Conservation (phyloP, 2,888 invertebrate genomes). For the Crematogaster levior region DNA sequence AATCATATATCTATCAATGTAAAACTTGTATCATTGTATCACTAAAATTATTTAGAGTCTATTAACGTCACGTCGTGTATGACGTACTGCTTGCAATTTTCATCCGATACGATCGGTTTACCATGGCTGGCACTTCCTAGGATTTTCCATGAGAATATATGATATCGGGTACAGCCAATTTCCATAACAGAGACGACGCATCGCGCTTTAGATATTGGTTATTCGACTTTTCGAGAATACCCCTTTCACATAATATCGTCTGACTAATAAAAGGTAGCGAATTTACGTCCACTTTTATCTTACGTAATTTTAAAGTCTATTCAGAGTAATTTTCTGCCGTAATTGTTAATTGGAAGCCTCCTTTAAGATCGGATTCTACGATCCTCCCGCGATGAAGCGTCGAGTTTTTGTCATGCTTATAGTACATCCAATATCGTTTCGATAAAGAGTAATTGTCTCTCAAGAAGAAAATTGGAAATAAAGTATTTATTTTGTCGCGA, state of each 20-base stretch:
- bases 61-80: background rate
- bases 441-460: constrained; percentile 20
- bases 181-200: constrained; percentile 66
- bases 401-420: constrained; percentile 35
- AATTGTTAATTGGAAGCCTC: constrained; percentile 44
- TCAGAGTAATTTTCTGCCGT: background rate
- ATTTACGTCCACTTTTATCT: constrained; percentile 47
- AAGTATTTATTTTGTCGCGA: background rate
- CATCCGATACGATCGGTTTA: constrained; percentile 58
- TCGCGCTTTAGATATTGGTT: constrained; percentile 64
- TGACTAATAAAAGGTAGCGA: constrained; percentile 49
- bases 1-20: constrained; percentile 11
- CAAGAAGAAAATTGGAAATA: constrained; percentile 33
- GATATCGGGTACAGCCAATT: constrained; percentile 59
- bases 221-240: constrained; percentile 60
- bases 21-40: constrained; percentile 33
- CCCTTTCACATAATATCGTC: constrained; percentile 57
- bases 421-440: constrained; percentile 17
- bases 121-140: constrained; percentile 27
- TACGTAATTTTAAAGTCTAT: constrained; percentile 3
- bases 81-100: constrained; percentile 58
- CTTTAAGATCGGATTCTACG: background rate
- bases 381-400: constrained; percentile 13
- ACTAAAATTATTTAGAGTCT: constrained; percentile 8
- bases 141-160: constrained; percentile 44